phyloP scores from a whole-genome alignment of 2,113 vertebrate genomes.

The Nyctibius bracteatus region DNA sequence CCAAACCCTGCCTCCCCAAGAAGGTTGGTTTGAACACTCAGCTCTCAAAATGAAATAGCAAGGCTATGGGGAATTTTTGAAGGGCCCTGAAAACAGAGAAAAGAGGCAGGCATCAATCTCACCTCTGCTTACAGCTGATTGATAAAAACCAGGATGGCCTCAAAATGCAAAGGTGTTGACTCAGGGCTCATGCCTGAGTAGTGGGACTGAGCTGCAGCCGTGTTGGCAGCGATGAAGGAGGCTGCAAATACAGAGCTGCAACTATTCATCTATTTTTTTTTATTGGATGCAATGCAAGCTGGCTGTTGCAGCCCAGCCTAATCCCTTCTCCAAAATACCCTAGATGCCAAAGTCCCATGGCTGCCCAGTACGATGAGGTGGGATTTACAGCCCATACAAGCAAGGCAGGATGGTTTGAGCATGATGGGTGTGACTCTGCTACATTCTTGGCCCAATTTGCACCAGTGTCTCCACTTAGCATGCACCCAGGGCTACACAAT shows the following conservation, averaged over 20 bases:
- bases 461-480: too few relatives aligned
- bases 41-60: not conserved
- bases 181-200: accelerated
- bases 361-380: accelerated
- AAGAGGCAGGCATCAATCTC: not conserved
- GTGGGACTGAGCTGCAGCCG: not conserved
- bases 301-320: not conserved
- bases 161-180: not conserved
- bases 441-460: not conserved
- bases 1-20: too few relatives aligned
- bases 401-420: not conserved
- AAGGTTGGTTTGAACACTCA: not conserved
- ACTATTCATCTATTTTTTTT: not conserved
- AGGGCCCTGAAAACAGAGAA: not conserved
- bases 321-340: not conserved
- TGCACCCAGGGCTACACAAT: too few relatives aligned
- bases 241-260: not conserved
- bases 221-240: not conserved
- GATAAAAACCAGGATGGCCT: not conserved
- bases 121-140: not conserved
- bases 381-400: not conserved
- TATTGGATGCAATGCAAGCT: not conserved
- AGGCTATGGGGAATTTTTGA: not conserved
- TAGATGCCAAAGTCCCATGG: not conserved
- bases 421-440: not conserved